Base-by-base conservation (phyloP, 2,113 vertebrate genomes). In the Capreolus pygargus region DNA sequence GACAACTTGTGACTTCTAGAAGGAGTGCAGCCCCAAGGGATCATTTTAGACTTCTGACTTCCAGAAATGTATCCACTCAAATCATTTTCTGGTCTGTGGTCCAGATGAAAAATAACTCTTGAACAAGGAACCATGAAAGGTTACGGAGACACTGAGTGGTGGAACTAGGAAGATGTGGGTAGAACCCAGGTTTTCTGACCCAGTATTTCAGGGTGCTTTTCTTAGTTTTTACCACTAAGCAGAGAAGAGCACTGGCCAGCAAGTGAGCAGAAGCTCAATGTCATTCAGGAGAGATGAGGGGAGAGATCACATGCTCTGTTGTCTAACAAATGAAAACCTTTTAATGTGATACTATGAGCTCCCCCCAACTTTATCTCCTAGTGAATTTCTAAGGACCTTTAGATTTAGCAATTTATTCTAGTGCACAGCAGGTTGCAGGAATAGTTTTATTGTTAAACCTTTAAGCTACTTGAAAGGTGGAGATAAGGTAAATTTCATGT, bases 81-180 rank as follows among this genome's bases (percentile, higher is more conserved):
- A 61, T 78, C 3, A 92, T 92, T 93, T 95, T 95, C 94, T 88
- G 87, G 47, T 57, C n/a, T 94, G 25, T 88, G 28, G 39, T 79
- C 83, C 30, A 79, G 57, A 67, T 21, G 39, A 86, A 67, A 14
- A 90, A 79, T 39, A n/a, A 27, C 57, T 33, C 55, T 25, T 45
- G 86, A 94, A 88, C 81, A 95, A 84, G 55, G 76, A 78, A 84
- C 27, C 50, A 86, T 27, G 39, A 25, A 91, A 90, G 15, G 5
- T 58, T 94, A 87, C 0, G 43, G 55, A 88, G 76, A 15, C 64
- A 64, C 27, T 45, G 84, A 67, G 47, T 36, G 52, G 52, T 7
- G 81, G 12, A 95, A 90, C 45, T 60, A 90, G 36, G 14, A 74
- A 64, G 70, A 90, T 7, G 7, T 13, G 6, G 52, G 58, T 27